Conservation (phyloP, 2,797 vertebrate genomes). For the Hylomyscus alleni region DNA sequence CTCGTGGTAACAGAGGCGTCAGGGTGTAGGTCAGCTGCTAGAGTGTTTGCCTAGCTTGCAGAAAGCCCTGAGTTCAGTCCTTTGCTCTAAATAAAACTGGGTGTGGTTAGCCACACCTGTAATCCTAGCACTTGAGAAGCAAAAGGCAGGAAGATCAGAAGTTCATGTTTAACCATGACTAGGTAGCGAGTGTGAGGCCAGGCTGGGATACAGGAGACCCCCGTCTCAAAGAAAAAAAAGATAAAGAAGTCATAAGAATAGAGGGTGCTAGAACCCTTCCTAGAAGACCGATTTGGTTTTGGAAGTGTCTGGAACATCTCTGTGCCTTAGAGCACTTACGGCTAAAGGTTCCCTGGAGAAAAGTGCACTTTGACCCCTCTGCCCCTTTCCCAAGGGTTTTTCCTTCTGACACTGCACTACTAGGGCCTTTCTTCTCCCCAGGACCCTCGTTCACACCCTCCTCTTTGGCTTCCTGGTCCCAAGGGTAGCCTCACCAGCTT, state of each 20-base stretch:
- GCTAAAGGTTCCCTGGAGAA: not conserved
- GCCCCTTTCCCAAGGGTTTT: not conserved
- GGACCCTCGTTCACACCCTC: not conserved
- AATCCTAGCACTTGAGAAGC: not conserved
- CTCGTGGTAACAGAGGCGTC: not conserved
- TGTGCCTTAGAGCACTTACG: not conserved
- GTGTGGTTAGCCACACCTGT: not conserved
- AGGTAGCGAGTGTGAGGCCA: not conserved
- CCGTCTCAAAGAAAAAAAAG: not conserved
- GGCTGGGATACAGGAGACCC: not conserved
- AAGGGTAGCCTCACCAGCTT: not conserved
- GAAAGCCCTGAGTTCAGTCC: not conserved
- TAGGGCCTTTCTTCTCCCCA: not conserved
- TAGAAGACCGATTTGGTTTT: not conserved
- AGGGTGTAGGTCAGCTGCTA: not conserved
- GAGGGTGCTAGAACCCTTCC: not conserved
- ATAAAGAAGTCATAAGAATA: not conserved
- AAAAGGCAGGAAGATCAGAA: not conserved
- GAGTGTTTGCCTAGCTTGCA: not conserved
- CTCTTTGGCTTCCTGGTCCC: not conserved
- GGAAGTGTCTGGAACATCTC: not conserved
- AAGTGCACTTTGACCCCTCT: not conserved
- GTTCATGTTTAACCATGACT: not conserved
- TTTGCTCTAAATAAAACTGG: slow-evolving; percentile 1
- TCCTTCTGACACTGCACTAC: not conserved